These are phyloP conservation scores for Trichopria drosophilae DNA, from an alignment of 2,888 invertebrate genomes.

Conservation along the genomic window DNA sequence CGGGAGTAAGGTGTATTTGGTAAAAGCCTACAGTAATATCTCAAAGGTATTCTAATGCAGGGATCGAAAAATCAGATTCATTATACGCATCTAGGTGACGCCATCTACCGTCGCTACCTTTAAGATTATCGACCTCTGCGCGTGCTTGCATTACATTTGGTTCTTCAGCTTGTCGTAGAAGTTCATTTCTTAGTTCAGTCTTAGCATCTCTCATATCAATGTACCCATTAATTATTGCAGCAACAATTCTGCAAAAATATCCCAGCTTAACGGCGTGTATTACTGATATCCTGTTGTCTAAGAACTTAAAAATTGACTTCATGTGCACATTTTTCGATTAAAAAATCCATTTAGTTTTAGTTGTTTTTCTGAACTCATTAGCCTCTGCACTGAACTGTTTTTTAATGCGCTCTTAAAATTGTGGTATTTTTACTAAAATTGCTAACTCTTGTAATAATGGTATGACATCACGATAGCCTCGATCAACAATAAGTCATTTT, in stretches of 20 bases:
- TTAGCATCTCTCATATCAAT: constrained; percentile 9
- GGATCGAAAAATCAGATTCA: constrained; percentile 3
- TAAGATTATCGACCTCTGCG: constrained; percentile 8
- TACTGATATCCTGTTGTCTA: constrained; percentile 4
- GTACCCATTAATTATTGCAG: constrained; percentile 13
- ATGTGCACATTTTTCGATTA: constrained; percentile 12
- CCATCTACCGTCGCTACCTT: constrained; percentile 1
- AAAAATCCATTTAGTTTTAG: constrained; percentile 16
- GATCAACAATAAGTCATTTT: constrained; percentile 3
- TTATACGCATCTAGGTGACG: constrained; percentile 1
- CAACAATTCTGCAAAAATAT: constrained; percentile 11
- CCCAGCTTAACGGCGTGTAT: constrained; percentile 7
- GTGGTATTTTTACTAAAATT: constrained; percentile 8
- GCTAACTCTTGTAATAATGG: constrained; percentile 1
- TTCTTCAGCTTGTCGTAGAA: too few relatives aligned
- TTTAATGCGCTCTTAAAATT: constrained; percentile 1
- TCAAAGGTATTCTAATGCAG: constrained; percentile 1
- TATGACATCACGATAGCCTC: too few relatives aligned
- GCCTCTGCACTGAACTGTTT: constrained; percentile 16
- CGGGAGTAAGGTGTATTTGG: constrained; percentile 8
- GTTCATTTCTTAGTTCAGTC: constrained; percentile 1
- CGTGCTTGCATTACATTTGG: constrained; percentile 12
- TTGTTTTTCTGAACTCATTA: constrained; percentile 6
- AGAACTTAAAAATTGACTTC: constrained; percentile 21
- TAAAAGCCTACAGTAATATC: constrained; percentile 9